Conservation (phyloP, 2,113 vertebrate species). For the Nothoprocta pentlandii region DNA sequence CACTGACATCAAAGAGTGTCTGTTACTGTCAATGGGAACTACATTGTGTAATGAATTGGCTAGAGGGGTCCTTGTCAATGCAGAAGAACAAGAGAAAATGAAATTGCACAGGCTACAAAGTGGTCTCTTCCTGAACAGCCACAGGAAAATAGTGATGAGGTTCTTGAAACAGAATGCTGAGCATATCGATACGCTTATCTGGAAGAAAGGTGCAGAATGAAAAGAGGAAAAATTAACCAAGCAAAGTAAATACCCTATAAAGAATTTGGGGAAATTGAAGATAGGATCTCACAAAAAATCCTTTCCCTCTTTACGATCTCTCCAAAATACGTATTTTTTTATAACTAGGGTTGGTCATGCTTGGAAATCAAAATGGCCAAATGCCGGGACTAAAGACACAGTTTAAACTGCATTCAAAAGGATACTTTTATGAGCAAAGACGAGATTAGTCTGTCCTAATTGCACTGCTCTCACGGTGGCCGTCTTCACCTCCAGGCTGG, state of each 20-base stretch:
- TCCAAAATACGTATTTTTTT: background rate
- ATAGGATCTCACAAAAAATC: background rate
- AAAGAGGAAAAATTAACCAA: background rate
- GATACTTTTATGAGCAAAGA: constrained; percentile 72
- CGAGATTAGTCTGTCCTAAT: constrained; percentile 62
- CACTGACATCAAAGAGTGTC: background rate
- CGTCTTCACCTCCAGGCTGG: constrained; percentile 51
- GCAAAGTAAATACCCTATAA: background rate
- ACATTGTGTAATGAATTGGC: background rate
- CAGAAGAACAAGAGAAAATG: background rate
- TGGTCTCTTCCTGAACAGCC: background rate
- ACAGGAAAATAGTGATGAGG: no score
- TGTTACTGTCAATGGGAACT: background rate
- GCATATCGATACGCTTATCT: background rate
- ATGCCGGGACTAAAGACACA: background rate
- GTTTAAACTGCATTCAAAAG: background rate
- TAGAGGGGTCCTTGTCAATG: background rate
- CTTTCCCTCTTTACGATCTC: background rate
- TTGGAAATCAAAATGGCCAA: background rate
- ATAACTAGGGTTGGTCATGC: background rate
- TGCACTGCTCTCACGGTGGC: constrained; percentile 60
- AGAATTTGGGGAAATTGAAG: background rate
- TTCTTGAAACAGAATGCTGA: background rate
- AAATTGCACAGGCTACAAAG: background rate
- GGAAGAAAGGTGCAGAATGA: background rate